Base-by-base conservation (phyloP, 2,113 vertebrate species). In the Lophura nycthemera region DNA sequence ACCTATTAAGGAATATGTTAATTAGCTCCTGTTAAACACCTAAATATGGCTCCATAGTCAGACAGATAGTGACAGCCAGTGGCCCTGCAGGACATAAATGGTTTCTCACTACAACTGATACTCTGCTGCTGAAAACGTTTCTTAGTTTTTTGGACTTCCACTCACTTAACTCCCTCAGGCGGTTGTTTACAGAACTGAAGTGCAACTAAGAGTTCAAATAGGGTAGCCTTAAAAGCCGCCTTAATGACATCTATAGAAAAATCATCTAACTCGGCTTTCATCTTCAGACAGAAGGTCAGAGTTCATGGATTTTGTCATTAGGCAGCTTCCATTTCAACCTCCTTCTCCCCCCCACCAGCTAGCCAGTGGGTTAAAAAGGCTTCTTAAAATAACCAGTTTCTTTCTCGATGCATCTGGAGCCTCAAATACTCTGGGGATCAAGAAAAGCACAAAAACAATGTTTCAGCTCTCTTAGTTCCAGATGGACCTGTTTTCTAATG, bases 151-250 rank as follows among this genome's bases (percentile, higher is more conserved):
- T 90, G 92, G 89, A 73, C 80, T 94, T 93, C 57, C 50, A 73
- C 74, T 94, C 86, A 52, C 77, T 95, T 81, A 92, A 89, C 74
- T 93, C 77, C 95, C 77, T 94, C 70, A 0, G 7, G 89, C 71
- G 0, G 83, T 69, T 94, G 83, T 96, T 96, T 90, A 87, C 77
- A 79, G 71, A 54, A 57, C 86, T 25, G 81, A 83, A 85, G 70
- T 70, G 63, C 89, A 85, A 86, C 48, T 1, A 4, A 52, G 83
- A 95, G 94, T 96, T 96, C 91, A 96, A 27, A 40, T 60, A 57
- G 86, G 73, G 71, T 89, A 66, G 86, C 94, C 48, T 90, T 96
- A 96, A 96, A 92, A 96, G 95, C 94, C 85, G 89, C 91, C 77
- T 84, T 96, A 75, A 84, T 92, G 81, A 76, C 86, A 93, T 96